These are phyloP conservation scores for Dolichotis patagonum DNA, from an alignment of 2,113 vertebrate genomes.

Conservation along the genomic window DNA sequence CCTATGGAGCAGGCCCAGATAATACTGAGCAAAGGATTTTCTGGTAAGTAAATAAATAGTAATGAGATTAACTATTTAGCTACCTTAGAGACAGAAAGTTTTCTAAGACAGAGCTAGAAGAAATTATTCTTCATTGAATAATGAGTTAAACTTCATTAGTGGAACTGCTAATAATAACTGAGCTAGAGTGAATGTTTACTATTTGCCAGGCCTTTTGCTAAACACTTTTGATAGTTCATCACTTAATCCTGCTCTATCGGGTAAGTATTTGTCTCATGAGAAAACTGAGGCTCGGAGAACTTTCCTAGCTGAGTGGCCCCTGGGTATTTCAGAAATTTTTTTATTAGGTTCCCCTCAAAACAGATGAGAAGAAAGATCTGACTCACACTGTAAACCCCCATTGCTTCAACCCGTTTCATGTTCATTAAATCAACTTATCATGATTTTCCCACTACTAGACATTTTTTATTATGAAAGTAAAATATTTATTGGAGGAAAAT, in stretches of 20 bases:
- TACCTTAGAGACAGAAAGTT: not conserved
- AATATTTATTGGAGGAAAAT: conserved; percentile 73
- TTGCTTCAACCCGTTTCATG: not conserved
- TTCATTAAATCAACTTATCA: conserved; percentile 48
- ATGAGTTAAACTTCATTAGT: not conserved
- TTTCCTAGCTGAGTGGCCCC: not conserved
- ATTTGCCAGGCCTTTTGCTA: not conserved
- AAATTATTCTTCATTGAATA: no score
- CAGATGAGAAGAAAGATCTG: not conserved
- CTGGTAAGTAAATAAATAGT: not conserved
- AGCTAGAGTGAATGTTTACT: not conserved
- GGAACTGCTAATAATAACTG: not conserved
- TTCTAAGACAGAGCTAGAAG: not conserved
- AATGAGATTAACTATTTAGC: not conserved
- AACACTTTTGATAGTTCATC: not conserved
- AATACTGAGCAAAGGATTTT: not conserved
- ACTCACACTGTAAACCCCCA: not conserved
- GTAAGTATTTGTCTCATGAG: not conserved
- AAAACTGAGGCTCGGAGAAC: not conserved
- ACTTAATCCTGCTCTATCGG: not conserved
- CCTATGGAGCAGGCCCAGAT: not conserved
- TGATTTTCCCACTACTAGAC: conserved; percentile 39
- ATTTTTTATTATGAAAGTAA: conserved; percentile 68
- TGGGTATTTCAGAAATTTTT: not conserved
- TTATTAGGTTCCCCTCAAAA: not conserved